Evolutionary conservation across 2,888 invertebrate species (phyloP).

Genomic region (Heliconius aoede): DNA sequence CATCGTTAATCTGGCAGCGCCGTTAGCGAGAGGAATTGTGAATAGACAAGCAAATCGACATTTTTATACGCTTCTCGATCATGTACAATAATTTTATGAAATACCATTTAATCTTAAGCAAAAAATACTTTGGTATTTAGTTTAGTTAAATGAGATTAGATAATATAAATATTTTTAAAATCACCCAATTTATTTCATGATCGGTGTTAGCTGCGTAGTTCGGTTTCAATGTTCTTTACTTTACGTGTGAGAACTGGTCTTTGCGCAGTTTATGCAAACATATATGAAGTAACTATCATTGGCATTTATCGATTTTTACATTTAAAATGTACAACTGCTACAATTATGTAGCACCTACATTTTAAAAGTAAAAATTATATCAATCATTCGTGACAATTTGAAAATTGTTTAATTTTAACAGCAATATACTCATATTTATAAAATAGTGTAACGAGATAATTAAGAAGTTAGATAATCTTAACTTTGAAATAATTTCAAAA

Average conservation of each 20-base stretch:
- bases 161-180: not conserved
- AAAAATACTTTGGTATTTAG: not conserved
- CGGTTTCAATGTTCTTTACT: not conserved
- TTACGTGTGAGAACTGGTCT: not conserved
- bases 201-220: not conserved
- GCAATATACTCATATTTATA: too few relatives aligned
- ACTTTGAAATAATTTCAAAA: too few relatives aligned
- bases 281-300: not conserved
- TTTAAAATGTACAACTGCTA: too few relatives aligned
- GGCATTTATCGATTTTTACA: too few relatives aligned
- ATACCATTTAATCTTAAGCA: not conserved
- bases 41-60: not conserved
- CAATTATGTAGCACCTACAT: too few relatives aligned
- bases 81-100: not conserved
- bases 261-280: not conserved
- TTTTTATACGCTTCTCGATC: not conserved
- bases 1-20: conserved; percentile 30
- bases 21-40: conserved; percentile 23
- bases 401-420: too few relatives aligned
- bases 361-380: too few relatives aligned
- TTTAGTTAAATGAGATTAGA: too few relatives aligned
- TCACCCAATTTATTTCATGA: not conserved
- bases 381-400: too few relatives aligned
- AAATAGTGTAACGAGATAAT: too few relatives aligned
- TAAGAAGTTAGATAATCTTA: too few relatives aligned